Percentiles rank a stretch among this genome's conserved stretches.
phyloP scores from a whole-genome alignment of 2,888 invertebrate genomes.

The Pardosa pseudoannulata region DNA sequence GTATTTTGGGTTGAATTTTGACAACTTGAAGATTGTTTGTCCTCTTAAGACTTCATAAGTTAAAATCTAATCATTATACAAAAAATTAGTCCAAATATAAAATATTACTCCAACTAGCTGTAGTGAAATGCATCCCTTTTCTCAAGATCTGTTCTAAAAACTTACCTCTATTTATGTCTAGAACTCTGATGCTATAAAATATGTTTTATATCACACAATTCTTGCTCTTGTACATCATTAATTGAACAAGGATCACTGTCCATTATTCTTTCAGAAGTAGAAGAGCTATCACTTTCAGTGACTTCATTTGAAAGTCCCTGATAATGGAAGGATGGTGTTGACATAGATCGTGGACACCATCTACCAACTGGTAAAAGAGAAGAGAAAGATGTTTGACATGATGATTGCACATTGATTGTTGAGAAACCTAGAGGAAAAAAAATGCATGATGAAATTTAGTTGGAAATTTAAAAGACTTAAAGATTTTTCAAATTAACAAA shows the following conservation, averaged over 20 bases:
- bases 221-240: slow-evolving; percentile 57
- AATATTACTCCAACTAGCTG: too few relatives aligned
- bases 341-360: slow-evolving; percentile 63
- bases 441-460: too few relatives aligned
- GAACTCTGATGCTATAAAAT: slow-evolving; percentile 56
- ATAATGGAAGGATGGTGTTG: slow-evolving; percentile 60
- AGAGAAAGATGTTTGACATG: slow-evolving; percentile 63
- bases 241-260: slow-evolving; percentile 60
- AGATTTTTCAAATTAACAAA: too few relatives aligned
- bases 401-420: slow-evolving; percentile 64
- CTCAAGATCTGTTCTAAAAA: too few relatives aligned
- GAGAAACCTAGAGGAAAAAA: slow-evolving; percentile 32
- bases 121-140: too few relatives aligned
- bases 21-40: too few relatives aligned
- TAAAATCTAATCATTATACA: too few relatives aligned
- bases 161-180: not conserved
- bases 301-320: slow-evolving; percentile 67
- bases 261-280: slow-evolving; percentile 68
- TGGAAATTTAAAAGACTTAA: too few relatives aligned
- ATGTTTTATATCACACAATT: slow-evolving; percentile 70
- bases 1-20: too few relatives aligned
- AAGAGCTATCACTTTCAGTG: slow-evolving; percentile 71
- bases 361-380: slow-evolving; percentile 40
- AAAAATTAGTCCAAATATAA: too few relatives aligned
- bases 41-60: too few relatives aligned